phyloP scores from a whole-genome alignment of 2,113 vertebrate genomes.

The Salvelinus sp. region DNA sequence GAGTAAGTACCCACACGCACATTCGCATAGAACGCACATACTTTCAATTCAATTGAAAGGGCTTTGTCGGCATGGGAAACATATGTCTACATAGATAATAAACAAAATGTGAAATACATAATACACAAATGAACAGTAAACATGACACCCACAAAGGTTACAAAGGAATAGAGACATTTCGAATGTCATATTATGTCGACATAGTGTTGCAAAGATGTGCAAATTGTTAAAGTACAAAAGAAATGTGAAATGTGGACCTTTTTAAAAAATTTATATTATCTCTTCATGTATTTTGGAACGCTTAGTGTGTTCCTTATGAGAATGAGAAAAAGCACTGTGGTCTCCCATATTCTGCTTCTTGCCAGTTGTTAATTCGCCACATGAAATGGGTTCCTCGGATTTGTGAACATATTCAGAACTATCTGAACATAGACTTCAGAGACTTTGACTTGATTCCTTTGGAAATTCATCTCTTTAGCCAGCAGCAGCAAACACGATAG shows the following conservation, averaged over 20 bases:
- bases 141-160: too few relatives aligned
- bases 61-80: too few relatives aligned
- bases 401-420: not conserved
- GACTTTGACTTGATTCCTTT: not conserved
- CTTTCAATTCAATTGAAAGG: not conserved
- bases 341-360: constrained; percentile 19
- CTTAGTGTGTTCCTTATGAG: constrained; percentile 20
- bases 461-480: not conserved
- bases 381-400: not conserved
- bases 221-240: too few relatives aligned
- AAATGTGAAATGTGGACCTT: too few relatives aligned
- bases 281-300: constrained; percentile 36
- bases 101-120: too few relatives aligned
- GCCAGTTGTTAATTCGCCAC: not conserved
- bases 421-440: not conserved
- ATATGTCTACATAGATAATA: too few relatives aligned
- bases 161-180: too few relatives aligned
- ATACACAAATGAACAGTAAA: too few relatives aligned
- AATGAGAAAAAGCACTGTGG: constrained; percentile 21
- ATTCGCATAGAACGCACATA: too few relatives aligned
- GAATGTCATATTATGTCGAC: too few relatives aligned
- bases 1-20: constrained; percentile 11
- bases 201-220: too few relatives aligned
- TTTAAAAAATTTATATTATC: constrained; percentile 1
- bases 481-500: not conserved